Base-by-base conservation (phyloP, 2,113 vertebrate species). In the Paracanthobrama guichenoti region DNA sequence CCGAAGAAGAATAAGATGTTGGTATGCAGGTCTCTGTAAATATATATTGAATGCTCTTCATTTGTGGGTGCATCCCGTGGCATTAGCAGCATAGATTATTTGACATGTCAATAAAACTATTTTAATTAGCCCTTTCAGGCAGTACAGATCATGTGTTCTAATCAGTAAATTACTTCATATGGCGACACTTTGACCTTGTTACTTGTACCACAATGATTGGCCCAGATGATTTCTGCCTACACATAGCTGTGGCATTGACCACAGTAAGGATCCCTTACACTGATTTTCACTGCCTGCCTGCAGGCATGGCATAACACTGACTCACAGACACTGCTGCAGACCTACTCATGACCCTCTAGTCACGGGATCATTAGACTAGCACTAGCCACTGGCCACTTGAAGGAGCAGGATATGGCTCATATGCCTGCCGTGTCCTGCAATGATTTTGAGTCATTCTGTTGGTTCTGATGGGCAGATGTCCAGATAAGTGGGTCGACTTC, bases 241-340 rank as follows among this genome's bases (percentile, higher is more conserved):
- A 46, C 62, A 86, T 48, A 22, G 72, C 84, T 79, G 28, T 13
- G 66, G 79, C 82, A 87, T 81, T 89, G 87, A 84, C 89, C 86
- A 74, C 90, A 89, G 74, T 82, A 24, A 85, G 11, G 64, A 74
- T 88, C 89, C 72, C 80, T 62, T 62, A 81, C 86, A 87, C 90
- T 86, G 74, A 79, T 13, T 82, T 77, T 39, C 31, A 57, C 62
- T 91, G 90, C 76, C 67, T 91, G 90, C 76, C 81, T 89, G 64
- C 64, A 69, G 39, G 39, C 9, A 55, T 76, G 84, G 76, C 79
- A 83, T 78, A 46, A 18, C 46, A 76, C 71, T 91, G 89, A 92
- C 89, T 89, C 59, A 82, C 77, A 87, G 80, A 66, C 88, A 81
- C 76, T 35, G 73, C 81, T 85, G 73, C 77, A 71, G 84, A 39